Percentiles rank a stretch among this genome's conserved stretches.
Conservation (phyloP, 2,888 invertebrate species). For the Phyllotreta striolata region DNA sequence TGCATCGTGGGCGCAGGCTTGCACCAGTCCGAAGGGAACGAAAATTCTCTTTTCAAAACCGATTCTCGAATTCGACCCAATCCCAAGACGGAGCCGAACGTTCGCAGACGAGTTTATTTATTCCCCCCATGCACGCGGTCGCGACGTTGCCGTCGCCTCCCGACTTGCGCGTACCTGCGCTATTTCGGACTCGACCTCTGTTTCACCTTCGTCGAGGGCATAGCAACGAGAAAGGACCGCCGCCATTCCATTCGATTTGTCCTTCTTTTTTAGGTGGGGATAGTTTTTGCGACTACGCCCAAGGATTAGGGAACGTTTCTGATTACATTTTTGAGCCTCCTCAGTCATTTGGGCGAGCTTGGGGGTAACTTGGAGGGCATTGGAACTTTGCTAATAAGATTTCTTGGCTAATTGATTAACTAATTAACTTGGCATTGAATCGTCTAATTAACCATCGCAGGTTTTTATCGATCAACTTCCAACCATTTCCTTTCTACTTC, state of each 20-base stretch:
- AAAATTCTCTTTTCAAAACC: constrained; percentile 24
- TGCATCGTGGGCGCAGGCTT: constrained; percentile 30
- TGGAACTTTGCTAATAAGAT: neutral
- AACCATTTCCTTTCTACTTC: too few species aligned
- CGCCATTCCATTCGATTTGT: constrained; percentile 15
- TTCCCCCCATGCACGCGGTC: constrained; percentile 19
- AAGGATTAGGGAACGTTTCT: constrained; percentile 4
- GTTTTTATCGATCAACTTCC: too few species aligned
- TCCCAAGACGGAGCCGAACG: constrained; percentile 11
- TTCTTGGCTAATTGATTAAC: too few species aligned
- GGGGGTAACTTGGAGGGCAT: neutral
- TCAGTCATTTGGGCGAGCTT: neutral
- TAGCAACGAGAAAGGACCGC: constrained; percentile 14
- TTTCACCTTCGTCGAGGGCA: constrained; percentile 38
- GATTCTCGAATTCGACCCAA: constrained; percentile 11
- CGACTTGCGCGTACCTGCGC: constrained; percentile 38
- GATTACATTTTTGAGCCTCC: neutral
- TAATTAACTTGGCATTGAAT: too few species aligned
- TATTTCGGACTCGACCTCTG: constrained; percentile 40
- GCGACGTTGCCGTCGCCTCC: constrained; percentile 34
- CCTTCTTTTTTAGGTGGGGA: constrained; percentile 11
- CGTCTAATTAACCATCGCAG: too few species aligned
- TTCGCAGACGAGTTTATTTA: constrained; percentile 16
- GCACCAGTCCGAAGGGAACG: constrained; percentile 29
- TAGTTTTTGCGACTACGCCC: constrained; percentile 2